Conservation (phyloP, 2,888 invertebrate genomes). For the Notocelia uddmanniana region DNA sequence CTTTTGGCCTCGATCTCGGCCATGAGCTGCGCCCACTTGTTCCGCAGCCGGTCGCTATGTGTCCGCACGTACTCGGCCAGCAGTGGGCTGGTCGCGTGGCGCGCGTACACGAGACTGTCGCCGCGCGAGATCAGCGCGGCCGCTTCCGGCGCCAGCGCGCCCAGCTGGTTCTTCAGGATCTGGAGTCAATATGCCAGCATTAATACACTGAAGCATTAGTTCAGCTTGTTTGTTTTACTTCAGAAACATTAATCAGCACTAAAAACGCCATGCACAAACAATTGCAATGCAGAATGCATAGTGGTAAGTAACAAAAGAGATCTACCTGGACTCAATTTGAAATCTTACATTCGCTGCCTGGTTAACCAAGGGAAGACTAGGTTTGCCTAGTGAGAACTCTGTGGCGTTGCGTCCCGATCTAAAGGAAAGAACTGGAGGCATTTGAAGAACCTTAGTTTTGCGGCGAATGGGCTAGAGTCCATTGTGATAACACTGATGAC, state of each 20-base stretch:
- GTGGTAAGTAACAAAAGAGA: no score
- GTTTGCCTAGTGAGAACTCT: no score
- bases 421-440: no score
- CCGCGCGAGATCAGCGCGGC: conserved; percentile 92
- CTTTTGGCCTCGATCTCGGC: conserved; percentile 86
- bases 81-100: conserved; percentile 84
- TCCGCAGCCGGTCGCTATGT: conserved; percentile 68
- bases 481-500: no score
- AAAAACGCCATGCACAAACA: no score
- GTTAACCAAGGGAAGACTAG: no score
- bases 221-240: not conserved
- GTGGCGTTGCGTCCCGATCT: no score
- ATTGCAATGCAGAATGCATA: no score
- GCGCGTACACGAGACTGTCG: conserved; percentile 90
- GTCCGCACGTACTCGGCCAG: conserved; percentile 85
- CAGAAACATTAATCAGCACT: not conserved
- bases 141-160: conserved; percentile 89
- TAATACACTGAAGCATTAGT: no score
- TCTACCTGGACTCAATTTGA: no score
- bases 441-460: no score
- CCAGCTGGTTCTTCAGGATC: conserved; percentile 88
- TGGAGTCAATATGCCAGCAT: conserved; percentile 53
- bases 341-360: not conserved
- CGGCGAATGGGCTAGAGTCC: no score
- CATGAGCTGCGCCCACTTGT: conserved; percentile 88